Evolutionary conservation across 2,113 vertebrate genomes (phyloP), one percentile per base, ranked within the genome.

Genomic region (Balaeniceps rex): DNA sequence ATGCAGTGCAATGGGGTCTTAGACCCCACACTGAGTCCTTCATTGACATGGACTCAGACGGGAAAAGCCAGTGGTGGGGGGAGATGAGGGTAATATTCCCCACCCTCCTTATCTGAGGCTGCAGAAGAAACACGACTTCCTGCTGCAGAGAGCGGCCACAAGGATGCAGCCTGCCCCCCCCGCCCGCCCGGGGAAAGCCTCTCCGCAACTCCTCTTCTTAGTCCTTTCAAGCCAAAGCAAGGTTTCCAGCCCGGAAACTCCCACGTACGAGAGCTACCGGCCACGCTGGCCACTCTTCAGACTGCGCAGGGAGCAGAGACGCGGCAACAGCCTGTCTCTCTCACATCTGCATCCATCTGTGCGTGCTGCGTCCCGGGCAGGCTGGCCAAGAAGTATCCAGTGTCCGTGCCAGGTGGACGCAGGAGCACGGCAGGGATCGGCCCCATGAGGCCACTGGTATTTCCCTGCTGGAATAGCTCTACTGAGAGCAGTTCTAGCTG

Each of bases 61-160:
- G 65, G 33, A 49, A 66, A 71, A 49, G 71, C 38, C 19, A 33
- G 14, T 6, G 10, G 34, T 8, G n/a, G 24, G 6, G 7, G 44
- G 10, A 61, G 7, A 36, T 10, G 23, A 71, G 55, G 25, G 23
- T 11, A 84, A 47, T 38, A 5, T 34, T 74, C 51, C 10, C 68
- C 86, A 77, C 54, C 44, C 88, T 77, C 68, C 72, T 95, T 97
- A 96, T 95, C 95, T 58, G 61, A 68, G 66, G 71, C 66, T 33
- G 18, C 76, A 76, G 23, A 49, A 70, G 17, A 34, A 83, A 65
- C 55, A 85, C 12, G 7, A 58, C 19, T 94, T 97, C 96, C 96
- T 88, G 63, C 52, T 38, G 65, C 52, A 16, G 38, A 58, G 11
- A 78, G 38, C 6, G 0, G 69, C 68, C 11, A 13, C 65, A 33